Evolutionary conservation across 2,888 invertebrate species (phyloP), one percentile per base, ranked within the genome.

Genomic region (Pristionchus mayeri): DNA sequence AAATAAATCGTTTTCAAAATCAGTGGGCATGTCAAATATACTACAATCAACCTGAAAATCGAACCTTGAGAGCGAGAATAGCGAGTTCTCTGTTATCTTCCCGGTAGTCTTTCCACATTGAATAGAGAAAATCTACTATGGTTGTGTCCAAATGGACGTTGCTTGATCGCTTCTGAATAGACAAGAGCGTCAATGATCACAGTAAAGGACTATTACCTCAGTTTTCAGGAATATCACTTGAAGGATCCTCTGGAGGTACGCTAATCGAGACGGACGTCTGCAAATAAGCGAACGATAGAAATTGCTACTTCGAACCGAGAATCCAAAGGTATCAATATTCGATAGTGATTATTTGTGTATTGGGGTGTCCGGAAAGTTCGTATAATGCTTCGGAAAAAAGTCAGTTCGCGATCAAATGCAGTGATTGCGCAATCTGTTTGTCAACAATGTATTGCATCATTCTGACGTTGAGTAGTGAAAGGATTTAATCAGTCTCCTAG

Each of bases 171-270:
- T 82, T 82, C 81, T 82, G 48, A 13, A 63, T 2, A 18, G 0
- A 34, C 4, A 44, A 44, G 48, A 37, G 9, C 4, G 44, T 57
- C 21, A 7, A 21, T 57, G n/a, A n/a, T 63, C 63, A 63, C 11
- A 27, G n/a, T 75, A 24, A 48, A 75, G n/a, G 44, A 44, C 13
- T 2, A 13, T 30, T 37, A 85, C 63, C 87, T 90, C 89, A 16
- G 89, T 89, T 52, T 89, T 88, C 21, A 88, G 63, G 79, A 88
- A 89, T 21, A 91, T 76, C 18, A 90, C 82, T 27, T 88, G 88
- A 4, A 91, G 71, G 82, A 91, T 86, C 57, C 90, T 84, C 11
- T 86, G 85, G 3, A 91, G 87, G 34, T 90, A 57, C 44, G 90
- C 89, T 11, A 88, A 81, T 80, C 89, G 88, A 54, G 90, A 89